A percentile compares a stretch with the other conserved stretches of the same genome.
These are phyloP conservation scores for Myotis davidii DNA, from an alignment of 2,113 vertebrate species.

Conservation along the genomic window DNA sequence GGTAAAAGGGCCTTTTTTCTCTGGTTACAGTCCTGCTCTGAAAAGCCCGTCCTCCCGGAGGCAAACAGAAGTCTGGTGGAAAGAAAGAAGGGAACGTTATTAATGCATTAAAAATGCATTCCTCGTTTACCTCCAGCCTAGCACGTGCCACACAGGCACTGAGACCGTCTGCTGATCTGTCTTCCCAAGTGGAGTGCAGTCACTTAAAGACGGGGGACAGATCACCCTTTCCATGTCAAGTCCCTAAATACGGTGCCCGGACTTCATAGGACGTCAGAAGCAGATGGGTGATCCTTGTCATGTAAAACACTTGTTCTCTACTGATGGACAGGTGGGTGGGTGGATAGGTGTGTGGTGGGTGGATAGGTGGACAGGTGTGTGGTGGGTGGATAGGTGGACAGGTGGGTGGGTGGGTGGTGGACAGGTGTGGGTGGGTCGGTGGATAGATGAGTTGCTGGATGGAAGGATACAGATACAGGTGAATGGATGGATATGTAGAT, in stretches of 20 bases:
- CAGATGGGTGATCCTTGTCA: too few relatives aligned
- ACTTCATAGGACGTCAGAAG: not conserved
- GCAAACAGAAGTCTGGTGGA: not conserved
- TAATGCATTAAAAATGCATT: not conserved
- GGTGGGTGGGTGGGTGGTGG: not conserved
- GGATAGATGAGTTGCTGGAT: too few relatives aligned
- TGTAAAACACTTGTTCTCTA: too few relatives aligned
- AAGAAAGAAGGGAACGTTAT: not conserved
- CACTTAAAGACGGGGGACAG: not conserved
- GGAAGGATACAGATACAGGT: not conserved
- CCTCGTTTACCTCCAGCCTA: not conserved
- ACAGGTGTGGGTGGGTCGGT: not conserved
- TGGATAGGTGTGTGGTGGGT: not conserved
- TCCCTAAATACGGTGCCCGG: not conserved
- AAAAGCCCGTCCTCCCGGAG: not conserved
- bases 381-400: rapidly evolving
- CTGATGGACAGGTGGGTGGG: too few relatives aligned
- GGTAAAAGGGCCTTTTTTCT: not conserved
- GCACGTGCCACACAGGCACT: not conserved
- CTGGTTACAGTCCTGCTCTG: not conserved
- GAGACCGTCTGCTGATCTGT: not conserved
- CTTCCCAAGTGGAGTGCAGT: not conserved
- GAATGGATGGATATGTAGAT: not conserved
- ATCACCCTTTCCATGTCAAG: not conserved
- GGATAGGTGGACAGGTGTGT: not conserved